Percentiles rank a stretch among this genome's conserved stretches.
Evolutionary conservation across 2,888 invertebrate genomes (phyloP).

Genomic region (Patella pellucida): DNA sequence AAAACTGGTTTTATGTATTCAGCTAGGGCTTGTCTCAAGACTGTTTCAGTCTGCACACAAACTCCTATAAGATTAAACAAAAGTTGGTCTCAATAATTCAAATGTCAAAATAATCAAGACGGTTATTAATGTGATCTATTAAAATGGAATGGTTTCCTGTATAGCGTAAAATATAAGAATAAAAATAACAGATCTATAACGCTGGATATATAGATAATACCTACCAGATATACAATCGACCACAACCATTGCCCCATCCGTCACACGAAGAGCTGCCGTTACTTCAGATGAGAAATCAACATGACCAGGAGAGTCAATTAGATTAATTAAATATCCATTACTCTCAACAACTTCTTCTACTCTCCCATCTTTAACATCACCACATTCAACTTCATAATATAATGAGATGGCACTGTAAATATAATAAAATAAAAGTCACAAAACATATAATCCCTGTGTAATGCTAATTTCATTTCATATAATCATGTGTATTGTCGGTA

Average conservation of each 20-base stretch:
- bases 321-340: constrained; percentile 98
- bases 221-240: constrained; percentile 99
- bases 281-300: constrained; percentile 99
- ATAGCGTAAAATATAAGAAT: not conserved
- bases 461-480: not conserved
- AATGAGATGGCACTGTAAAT: constrained; percentile 93
- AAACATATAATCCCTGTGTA: not conserved
- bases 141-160: not conserved
- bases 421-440: constrained; percentile 1
- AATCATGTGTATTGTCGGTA: no score
- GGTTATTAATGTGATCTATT: not conserved
- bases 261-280: constrained; percentile 98
- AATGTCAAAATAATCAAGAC: not conserved
- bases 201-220: constrained; percentile 51
- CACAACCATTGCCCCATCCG: constrained; percentile 99
- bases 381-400: constrained; percentile 92
- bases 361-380: constrained; percentile 84
- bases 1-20: constrained; percentile 99
- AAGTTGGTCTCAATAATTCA: not conserved
- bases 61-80: constrained; percentile 81
- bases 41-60: constrained; percentile 99
- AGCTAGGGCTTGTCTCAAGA: constrained; percentile 98
- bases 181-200: not conserved
- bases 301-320: constrained; percentile 99
- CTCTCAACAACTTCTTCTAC: constrained; percentile 76